phyloP scores from a whole-genome alignment of 2,113 vertebrate genomes.

The Solea senegalensis region DNA sequence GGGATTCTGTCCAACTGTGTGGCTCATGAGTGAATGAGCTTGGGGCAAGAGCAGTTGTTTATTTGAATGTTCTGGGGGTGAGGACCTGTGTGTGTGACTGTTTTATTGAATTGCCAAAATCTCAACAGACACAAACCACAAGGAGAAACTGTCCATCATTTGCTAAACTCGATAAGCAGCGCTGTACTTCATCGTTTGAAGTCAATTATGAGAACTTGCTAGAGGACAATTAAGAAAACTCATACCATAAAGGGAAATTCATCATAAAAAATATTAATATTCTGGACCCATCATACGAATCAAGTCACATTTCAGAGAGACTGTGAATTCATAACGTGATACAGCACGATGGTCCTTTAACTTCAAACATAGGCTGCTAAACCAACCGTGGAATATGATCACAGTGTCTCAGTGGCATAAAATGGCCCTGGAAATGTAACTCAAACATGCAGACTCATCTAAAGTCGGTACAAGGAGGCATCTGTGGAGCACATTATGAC shows the following conservation, averaged over 20 bases:
- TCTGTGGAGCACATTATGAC: not conserved
- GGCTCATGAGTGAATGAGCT: slow-evolving; percentile 26
- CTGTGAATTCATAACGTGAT: no score
- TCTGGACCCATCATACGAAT: no score
- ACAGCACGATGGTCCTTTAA: no score
- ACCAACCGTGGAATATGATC: no score
- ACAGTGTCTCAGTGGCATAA: no score
- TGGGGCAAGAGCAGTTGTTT: slow-evolving; percentile 10
- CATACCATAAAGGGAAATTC: no score
- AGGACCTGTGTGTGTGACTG: not conserved
- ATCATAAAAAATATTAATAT: not conserved
- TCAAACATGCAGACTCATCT: no score
- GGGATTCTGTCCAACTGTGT: slow-evolving; percentile 5
- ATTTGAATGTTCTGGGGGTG: not conserved
- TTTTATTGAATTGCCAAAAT: slow-evolving; percentile 23
- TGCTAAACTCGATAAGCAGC: not conserved
- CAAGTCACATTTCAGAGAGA: no score
- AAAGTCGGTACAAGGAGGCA: not conserved
- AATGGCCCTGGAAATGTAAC: no score
- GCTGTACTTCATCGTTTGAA: slow-evolving; percentile 1
- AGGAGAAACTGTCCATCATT: not conserved
- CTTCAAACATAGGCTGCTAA: no score
- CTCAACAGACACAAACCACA: not conserved
- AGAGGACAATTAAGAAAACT: not conserved
- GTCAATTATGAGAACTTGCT: not conserved